Evolutionary conservation across 2,797 vertebrate species (phyloP), one percentile per base, ranked within the genome.

Genomic region (Spinus pinus): DNA sequence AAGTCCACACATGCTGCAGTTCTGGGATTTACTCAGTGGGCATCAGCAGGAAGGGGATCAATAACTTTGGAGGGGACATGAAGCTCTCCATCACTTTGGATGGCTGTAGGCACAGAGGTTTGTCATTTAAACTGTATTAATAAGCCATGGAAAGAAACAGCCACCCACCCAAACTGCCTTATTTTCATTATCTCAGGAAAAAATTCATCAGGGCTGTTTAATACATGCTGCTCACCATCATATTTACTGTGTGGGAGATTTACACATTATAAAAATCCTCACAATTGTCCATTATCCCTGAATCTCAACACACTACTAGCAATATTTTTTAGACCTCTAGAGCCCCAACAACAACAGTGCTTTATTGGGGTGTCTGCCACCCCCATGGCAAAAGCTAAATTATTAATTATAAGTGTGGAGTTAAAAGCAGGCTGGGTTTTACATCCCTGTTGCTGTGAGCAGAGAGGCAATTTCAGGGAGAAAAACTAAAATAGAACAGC

Each of bases 1-100:
- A 24, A 74, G 31, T 7, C 56, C 5, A 6, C 39, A 60, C 0
- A 0, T 27, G 5, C 51, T 72, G 27, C n/a, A 31, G 44, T 33
- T 46, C 22, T 31, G 46, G 51, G 39, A 69, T 73, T 91, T 71
- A 56, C 33, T 80, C 1, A 0, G 17, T 42, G 28, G 42, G 9
- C 47, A 42, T 66, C n/a, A 8, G 28, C 31, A 35, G 37, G 35
- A 78, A 90, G 24, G 30, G 19, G 28, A 77, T 25, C 28, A 42
- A 20, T 19, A 39, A 1, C 28, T 65, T 61, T 69, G 57, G 42
- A 89, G 41, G 30, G 30, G 12, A 33, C 27, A 44, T 19, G 31
- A 61, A 84, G 23, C 9, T 46, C 64, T 53, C 27, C 5, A 20
- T 66, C 56, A 23, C 24, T 72, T 56, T 75, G 25, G 6, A 31